These are phyloP conservation scores for Monopis laevigella DNA, from an alignment of 2,888 invertebrate genomes.

Conservation along the genomic window DNA sequence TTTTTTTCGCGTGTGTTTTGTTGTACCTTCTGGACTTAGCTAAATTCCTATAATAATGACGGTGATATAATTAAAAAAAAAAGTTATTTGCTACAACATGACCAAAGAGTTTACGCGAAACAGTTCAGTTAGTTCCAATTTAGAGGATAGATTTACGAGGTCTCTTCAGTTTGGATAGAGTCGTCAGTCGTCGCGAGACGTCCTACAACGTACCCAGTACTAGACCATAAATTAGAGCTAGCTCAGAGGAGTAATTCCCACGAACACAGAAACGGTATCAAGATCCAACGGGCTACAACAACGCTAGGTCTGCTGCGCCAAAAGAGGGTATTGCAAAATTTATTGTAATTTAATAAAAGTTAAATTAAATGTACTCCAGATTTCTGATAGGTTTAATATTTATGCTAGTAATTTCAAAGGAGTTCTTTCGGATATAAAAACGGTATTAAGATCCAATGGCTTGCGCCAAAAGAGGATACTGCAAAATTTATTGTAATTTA, in stretches of 20 bases:
- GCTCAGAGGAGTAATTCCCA: conserved; percentile 46
- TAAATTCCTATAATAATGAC: no score
- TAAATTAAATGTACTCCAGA: neutral
- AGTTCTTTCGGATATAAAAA: conserved; percentile 51
- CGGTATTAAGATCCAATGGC: conserved; percentile 57
- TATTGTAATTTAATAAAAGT: neutral
- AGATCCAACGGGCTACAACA: conserved; percentile 40
- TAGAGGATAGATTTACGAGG: conserved; percentile 34
- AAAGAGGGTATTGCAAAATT: conserved; percentile 7
- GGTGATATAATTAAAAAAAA: no score
- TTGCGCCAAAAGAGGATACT: conserved; percentile 7
- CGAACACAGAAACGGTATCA: conserved; percentile 52
- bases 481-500: no score
- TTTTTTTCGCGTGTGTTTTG: no score
- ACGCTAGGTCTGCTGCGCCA: neutral
- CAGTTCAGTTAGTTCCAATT: conserved; percentile 22
- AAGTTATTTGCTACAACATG: conserved; percentile 3
- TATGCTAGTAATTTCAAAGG: no score
- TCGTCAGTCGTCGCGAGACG: conserved; percentile 46
- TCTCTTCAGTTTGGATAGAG: conserved; percentile 44
- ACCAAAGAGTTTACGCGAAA: neutral
- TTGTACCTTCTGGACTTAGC: no score
- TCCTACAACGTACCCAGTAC: conserved; percentile 23
- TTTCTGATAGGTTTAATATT: no score
- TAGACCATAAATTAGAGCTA: conserved; percentile 56